Conservation (phyloP, 1,140 invertebrate species). For the Scaptodrosophila lebanonensis region DNA sequence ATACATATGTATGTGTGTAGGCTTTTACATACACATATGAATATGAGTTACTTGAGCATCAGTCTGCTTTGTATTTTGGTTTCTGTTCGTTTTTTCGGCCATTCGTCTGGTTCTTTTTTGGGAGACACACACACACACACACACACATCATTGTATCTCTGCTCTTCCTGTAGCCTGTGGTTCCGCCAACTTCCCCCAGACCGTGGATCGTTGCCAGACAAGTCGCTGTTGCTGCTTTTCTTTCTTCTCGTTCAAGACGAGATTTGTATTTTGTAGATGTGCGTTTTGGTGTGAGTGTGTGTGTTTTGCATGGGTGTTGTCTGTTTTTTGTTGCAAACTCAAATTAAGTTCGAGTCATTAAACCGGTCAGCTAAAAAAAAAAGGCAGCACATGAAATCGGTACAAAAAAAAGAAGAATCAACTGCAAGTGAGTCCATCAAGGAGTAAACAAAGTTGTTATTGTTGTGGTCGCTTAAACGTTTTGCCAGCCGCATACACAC, state of each 20-base stretch:
- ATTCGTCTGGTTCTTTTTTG: constrained; percentile 39
- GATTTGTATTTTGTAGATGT: constrained; percentile 1
- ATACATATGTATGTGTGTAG: no score
- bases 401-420: no score
- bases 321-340: constrained; percentile 52
- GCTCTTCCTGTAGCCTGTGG: constrained; percentile 53
- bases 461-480: constrained; percentile 1
- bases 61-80: constrained; percentile 56
- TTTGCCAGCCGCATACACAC: constrained; percentile 30
- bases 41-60: constrained; percentile 67
- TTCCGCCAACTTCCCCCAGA: constrained; percentile 32
- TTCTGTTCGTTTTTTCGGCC: constrained; percentile 32
- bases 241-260: constrained; percentile 8
- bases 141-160: constrained; percentile 16
- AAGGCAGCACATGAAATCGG: constrained; percentile 45
- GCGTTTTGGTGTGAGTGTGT: constrained; percentile 3
- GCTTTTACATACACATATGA: constrained; percentile 8
- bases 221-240: constrained; percentile 26
- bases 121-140: constrained; percentile 45
- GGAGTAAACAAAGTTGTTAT: constrained; percentile 38
- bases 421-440: constrained; percentile 37
- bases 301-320: constrained; percentile 55
- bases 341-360: constrained; percentile 71
- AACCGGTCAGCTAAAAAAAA: constrained; percentile 50
- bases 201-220: constrained; percentile 33